Evolutionary conservation across 2,113 vertebrate genomes (phyloP), one percentile per base, ranked within the genome.

Genomic region (Stictonetta naevosa): DNA sequence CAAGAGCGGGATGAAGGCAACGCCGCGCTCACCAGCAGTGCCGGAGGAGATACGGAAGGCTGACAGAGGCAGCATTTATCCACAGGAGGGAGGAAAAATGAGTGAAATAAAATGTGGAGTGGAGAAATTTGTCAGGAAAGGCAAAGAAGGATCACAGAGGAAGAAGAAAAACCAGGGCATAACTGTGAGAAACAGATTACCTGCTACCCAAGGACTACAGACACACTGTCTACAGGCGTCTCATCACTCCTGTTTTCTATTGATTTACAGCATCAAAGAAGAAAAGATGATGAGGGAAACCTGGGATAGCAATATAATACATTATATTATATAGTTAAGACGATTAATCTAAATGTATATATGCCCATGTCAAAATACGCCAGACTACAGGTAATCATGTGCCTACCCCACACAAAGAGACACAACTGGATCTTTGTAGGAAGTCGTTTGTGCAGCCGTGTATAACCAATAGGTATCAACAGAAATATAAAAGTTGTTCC

Each of bases 41-140:
- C 44, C 6, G 0, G 16, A 67, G 73, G 58, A 94, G 92, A 92
- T 44, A 90, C 0, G n/a, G 81, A 36, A 86, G 80, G 36, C 52
- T 74, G 80, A 64, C 28, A 38, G 87, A 91, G 48, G 74, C 58
- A 76, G 82, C 88, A 60, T 83, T 68, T 58, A 96, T 85, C 66
- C 84, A n/a, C 26, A 68, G 56, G 1, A 90, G 16, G 18, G 55
- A 86, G 64, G 68, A 85, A 90, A 95, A 92, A 95, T 56, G 69
- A 84, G 77, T 72, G 73, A 93, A 93, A 88, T 94, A 94, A 94
- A 92, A 59, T 52, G 78, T 0, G 0, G 58, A 92, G 64, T 16
- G 69, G 22, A 75, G 60, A 86, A 60, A 92, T 91, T 80, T 80
- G 46, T 96, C 92, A 93, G 90, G 90, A 90, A 69, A 78, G 90